A percentile compares a stretch with the other conserved stretches of the same genome.
Conservation (phyloP, 1,140 invertebrate species). For the Listronotus oregonensis region DNA sequence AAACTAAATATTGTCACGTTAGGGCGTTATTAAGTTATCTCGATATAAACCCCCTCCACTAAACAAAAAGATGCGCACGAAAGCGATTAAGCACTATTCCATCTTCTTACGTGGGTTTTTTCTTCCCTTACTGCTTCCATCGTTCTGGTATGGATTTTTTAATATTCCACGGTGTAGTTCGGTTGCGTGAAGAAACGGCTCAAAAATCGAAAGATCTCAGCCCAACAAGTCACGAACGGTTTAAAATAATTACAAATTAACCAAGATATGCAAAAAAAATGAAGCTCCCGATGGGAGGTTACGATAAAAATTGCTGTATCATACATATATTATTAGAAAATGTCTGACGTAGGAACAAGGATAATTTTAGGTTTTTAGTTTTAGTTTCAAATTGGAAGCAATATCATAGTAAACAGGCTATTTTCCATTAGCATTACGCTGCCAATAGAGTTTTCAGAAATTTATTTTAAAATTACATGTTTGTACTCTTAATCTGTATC, state of each 20-base stretch:
- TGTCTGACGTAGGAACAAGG: neutral
- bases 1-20: too few species aligned
- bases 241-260: constrained; percentile 16
- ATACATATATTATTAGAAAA: neutral
- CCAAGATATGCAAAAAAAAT: constrained; percentile 4
- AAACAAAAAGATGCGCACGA: too few species aligned
- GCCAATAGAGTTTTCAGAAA: too few species aligned
- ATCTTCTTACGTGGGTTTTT: neutral
- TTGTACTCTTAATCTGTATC: too few species aligned
- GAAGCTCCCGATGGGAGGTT: neutral
- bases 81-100: neutral
- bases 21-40: too few species aligned
- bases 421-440: too few species aligned
- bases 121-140: neutral
- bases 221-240: constrained; percentile 14
- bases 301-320: neutral
- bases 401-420: too few species aligned
- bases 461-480: too few species aligned
- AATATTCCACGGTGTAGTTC: constrained; percentile 5
- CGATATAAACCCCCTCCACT: too few species aligned
- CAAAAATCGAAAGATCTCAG: constrained; percentile 6
- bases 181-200: constrained; percentile 18
- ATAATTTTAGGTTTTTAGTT: too few species aligned
- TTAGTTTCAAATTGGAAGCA: too few species aligned
- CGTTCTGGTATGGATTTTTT: constrained; percentile 1